Evolutionary conservation across 2,113 vertebrate species (phyloP).

Genomic region (Pterocles gutturalis): DNA sequence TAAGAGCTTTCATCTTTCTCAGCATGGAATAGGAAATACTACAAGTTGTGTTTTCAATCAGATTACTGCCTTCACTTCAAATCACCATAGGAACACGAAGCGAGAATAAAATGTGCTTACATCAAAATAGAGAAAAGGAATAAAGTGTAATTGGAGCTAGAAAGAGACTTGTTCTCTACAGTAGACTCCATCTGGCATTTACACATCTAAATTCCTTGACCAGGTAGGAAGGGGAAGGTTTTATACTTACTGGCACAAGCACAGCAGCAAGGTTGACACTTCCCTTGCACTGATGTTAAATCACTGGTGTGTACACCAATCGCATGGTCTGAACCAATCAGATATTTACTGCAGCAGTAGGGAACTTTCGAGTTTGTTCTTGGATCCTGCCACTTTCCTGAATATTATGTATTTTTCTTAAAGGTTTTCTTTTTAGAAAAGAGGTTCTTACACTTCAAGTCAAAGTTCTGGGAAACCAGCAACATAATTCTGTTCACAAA

Average conservation of each 20-base stretch:
- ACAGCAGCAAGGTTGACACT: neutral
- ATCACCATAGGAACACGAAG: neutral
- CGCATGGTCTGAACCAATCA: neutral
- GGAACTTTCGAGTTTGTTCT: neutral
- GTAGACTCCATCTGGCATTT: neutral
- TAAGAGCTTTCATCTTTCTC: constrained; percentile 1
- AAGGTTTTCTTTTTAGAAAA: neutral
- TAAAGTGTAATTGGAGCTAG: neutral
- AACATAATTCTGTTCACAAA: neutral
- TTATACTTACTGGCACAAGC: neutral
- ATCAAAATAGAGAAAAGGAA: neutral
- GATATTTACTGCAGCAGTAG: neutral
- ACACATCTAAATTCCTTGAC: neutral
- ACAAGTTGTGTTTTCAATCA: neutral
- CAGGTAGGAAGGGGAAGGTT: neutral
- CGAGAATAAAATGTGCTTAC: neutral
- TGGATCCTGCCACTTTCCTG: neutral
- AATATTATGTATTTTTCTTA: neutral
- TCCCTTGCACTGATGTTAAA: neutral
- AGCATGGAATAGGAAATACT: neutral
- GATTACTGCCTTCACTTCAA: neutral
- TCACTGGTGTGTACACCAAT: neutral
- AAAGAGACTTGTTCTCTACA: neutral
- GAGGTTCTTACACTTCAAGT: neutral
- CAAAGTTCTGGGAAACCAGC: neutral